These are phyloP conservation scores for Machaerirhynchus nigripectus DNA, from an alignment of 2,113 vertebrate species.

Conservation along the genomic window DNA sequence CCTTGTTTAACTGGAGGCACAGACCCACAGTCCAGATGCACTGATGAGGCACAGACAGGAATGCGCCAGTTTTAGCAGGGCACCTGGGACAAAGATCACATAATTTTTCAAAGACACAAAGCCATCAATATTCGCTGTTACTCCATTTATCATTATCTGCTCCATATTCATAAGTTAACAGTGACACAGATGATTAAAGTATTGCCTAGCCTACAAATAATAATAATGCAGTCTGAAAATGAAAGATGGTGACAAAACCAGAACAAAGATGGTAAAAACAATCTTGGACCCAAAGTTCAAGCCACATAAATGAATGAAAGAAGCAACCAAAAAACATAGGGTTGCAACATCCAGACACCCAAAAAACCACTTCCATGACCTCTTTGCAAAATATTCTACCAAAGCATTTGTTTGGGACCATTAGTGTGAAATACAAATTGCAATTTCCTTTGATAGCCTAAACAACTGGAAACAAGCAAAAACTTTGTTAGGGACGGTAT, in stretches of 20 bases:
- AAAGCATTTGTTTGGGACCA: not conserved
- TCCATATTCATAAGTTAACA: slow-evolving; percentile 67
- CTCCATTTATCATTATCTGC: slow-evolving; percentile 62
- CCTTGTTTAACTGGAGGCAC: not conserved
- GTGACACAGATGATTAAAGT: slow-evolving; percentile 67
- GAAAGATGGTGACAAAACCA: slow-evolving; percentile 55
- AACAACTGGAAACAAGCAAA: not conserved
- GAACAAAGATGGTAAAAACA: slow-evolving; percentile 35
- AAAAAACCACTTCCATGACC: not conserved
- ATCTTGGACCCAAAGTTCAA: not conserved
- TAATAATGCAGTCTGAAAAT: slow-evolving; percentile 56
- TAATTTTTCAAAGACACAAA: slow-evolving; percentile 40
- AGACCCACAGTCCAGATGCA: not conserved
- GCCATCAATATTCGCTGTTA: slow-evolving; percentile 62
- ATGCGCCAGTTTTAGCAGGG: slow-evolving; percentile 5
- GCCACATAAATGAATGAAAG: not conserved
- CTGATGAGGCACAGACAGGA: not conserved
- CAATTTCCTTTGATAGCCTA: not conserved
- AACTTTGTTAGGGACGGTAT: not conserved
- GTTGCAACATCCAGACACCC: not conserved
- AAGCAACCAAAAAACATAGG: not conserved
- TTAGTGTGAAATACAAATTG: not conserved
- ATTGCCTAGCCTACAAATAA: slow-evolving; percentile 66
- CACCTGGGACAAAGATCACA: slow-evolving; percentile 38
- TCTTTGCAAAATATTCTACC: not conserved